These are phyloP conservation scores for Drosophila busckii DNA, from an alignment of 1,140 invertebrate genomes.

Conservation along the genomic window DNA sequence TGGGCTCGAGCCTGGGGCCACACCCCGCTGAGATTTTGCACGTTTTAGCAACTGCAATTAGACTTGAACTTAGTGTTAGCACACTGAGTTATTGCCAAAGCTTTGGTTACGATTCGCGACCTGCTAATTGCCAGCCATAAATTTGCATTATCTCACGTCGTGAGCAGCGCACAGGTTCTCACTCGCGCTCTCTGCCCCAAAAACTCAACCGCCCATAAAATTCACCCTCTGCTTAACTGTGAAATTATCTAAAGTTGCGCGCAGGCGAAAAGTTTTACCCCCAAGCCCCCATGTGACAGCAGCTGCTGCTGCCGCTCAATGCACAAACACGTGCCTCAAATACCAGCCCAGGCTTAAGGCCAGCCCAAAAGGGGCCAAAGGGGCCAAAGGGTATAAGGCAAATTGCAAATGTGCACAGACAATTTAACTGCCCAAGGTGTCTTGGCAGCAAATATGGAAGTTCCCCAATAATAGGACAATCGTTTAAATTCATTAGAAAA, in stretches of 20 bases:
- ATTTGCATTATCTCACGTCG: slow-evolving; percentile 75
- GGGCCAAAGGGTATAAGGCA: background rate
- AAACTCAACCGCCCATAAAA: too few relatives aligned
- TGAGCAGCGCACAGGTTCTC: slow-evolving; percentile 16
- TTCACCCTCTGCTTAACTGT: slow-evolving; percentile 32
- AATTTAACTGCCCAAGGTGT: slow-evolving; percentile 57
- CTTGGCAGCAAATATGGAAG: slow-evolving; percentile 26
- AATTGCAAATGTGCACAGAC: slow-evolving; percentile 23
- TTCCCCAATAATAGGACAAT: slow-evolving; percentile 66
- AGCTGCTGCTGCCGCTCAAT: slow-evolving; percentile 65
- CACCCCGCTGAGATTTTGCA: slow-evolving; percentile 42
- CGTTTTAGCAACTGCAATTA: slow-evolving; percentile 61
- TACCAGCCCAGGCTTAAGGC: background rate
- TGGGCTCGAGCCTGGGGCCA: background rate
- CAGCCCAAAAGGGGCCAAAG: background rate
- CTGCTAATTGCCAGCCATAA: slow-evolving; percentile 73
- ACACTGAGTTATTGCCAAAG: slow-evolving; percentile 59
- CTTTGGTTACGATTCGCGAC: slow-evolving; percentile 59
- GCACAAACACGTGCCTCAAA: slow-evolving; percentile 56
- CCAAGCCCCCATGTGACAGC: slow-evolving; percentile 53
- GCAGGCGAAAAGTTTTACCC: slow-evolving; percentile 48
- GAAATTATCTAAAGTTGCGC: slow-evolving; percentile 67
- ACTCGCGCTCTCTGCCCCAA: background rate
- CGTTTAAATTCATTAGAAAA: slow-evolving; percentile 72
- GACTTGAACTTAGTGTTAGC: slow-evolving; percentile 38